Percentiles rank a stretch among this genome's conserved stretches.
Conservation (phyloP, 2,797 vertebrate genomes). For the Cyclopterus lumpus region DNA sequence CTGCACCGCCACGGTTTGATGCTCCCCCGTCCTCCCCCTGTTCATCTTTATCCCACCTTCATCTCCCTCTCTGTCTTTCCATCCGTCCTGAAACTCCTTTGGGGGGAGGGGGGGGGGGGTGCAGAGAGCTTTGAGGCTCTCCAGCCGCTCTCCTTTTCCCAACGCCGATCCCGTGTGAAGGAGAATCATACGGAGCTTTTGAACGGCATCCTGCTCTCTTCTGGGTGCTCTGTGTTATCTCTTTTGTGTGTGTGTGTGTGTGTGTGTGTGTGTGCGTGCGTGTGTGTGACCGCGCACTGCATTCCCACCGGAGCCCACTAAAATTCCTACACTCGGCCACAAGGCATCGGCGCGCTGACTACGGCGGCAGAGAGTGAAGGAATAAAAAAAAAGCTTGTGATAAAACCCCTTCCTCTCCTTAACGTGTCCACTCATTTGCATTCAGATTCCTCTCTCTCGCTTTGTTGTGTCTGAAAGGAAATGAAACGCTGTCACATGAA, state of each 20-base stretch:
- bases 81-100: slow-evolving; percentile 17
- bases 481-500: slow-evolving; percentile 53
- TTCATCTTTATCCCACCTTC: slow-evolving; percentile 65
- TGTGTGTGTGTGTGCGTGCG: slow-evolving; percentile 22
- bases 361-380: slow-evolving; percentile 8
- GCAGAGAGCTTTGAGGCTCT: slow-evolving; percentile 46
- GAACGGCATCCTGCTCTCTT: slow-evolving; percentile 40
- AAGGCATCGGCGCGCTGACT: slow-evolving; percentile 17
- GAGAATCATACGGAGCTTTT: slow-evolving; percentile 61
- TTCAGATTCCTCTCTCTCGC: slow-evolving; percentile 20
- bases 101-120: background rate
- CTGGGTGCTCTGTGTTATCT: slow-evolving; percentile 52
- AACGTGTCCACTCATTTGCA: slow-evolving; percentile 53
- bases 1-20: slow-evolving; percentile 47
- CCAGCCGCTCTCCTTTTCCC: slow-evolving; percentile 29
- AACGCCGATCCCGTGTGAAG: slow-evolving; percentile 45
- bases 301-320: slow-evolving; percentile 51
- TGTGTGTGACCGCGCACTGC: slow-evolving; percentile 15
- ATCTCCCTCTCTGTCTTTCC: slow-evolving; percentile 50
- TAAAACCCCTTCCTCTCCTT: slow-evolving; percentile 57
- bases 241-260: slow-evolving; percentile 11
- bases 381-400: slow-evolving; percentile 29
- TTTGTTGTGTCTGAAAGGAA: slow-evolving; percentile 61
- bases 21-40: slow-evolving; percentile 54
- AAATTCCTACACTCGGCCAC: slow-evolving; percentile 42